Percentiles rank a stretch among this genome's conserved stretches.
Conservation (phyloP, 2,888 invertebrate species). For the Phasia obesa region DNA sequence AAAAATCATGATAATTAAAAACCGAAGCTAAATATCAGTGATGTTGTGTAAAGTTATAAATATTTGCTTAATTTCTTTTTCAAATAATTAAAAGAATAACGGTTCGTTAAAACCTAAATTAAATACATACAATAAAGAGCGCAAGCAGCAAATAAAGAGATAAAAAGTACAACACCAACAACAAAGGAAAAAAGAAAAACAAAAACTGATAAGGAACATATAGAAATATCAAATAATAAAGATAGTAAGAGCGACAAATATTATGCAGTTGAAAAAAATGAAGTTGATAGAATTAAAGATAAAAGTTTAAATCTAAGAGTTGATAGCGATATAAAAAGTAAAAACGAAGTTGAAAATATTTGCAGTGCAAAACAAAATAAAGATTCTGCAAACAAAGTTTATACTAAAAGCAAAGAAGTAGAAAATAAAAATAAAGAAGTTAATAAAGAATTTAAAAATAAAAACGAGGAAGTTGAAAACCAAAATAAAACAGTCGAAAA, state of each 20-base stretch:
- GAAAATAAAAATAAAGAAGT: conserved; percentile 1
- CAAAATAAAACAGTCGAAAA: too few species aligned
- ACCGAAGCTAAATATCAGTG: too few species aligned
- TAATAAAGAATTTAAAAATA: neutral
- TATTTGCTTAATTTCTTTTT: too few species aligned
- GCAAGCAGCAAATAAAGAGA: conserved; percentile 5
- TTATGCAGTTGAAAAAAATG: neutral
- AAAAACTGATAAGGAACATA: too few species aligned
- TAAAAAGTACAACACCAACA: neutral
- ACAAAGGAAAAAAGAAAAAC: neutral
- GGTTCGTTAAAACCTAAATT: neutral
- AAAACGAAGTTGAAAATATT: neutral
- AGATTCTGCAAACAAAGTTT: neutral
- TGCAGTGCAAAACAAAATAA: neutral
- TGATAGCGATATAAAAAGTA: neutral
- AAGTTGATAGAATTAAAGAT: neutral
- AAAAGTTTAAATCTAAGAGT: neutral
- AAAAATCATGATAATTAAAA: too few species aligned
- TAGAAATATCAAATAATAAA: too few species aligned
- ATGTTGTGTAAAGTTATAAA: too few species aligned
- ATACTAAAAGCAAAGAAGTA: neutral
- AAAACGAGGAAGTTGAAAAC: too few species aligned
- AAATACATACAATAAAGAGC: conserved; percentile 18
- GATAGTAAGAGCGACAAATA: too few species aligned
- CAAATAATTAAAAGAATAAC: conserved; percentile 9